These are phyloP conservation scores for Dendrocopos noguchii DNA, from an alignment of 2,113 vertebrate species.

Conservation along the genomic window DNA sequence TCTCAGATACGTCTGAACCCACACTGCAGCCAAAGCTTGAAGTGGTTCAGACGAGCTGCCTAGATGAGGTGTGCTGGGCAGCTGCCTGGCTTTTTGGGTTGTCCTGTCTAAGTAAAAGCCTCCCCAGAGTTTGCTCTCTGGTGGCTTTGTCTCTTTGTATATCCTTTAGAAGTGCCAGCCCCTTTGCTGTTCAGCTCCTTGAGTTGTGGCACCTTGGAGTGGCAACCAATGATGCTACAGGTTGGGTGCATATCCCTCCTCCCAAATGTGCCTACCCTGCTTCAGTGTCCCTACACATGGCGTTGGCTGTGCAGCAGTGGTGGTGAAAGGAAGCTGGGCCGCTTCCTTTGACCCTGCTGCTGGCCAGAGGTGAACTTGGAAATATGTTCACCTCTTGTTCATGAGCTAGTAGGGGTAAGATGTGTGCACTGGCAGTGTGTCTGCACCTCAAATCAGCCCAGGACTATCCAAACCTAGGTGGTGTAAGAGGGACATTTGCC, in stretches of 20 bases:
- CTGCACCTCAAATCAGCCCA: neutral
- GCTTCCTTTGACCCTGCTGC: neutral
- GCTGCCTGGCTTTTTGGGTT: neutral
- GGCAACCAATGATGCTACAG: fast-evolving
- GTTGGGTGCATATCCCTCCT: neutral
- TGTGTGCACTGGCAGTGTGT: neutral
- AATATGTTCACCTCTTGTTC: neutral
- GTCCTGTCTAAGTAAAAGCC: neutral
- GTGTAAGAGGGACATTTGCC: neutral
- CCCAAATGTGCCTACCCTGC: fast-evolving
- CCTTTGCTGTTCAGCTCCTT: neutral
- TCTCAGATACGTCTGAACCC: neutral
- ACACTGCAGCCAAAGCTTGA: fast-evolving
- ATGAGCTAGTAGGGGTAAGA: neutral
- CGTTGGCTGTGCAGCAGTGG: neutral
- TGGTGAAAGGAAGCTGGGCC: neutral
- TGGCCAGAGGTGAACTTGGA: neutral
- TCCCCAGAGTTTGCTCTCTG: neutral
- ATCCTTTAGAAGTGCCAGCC: neutral
- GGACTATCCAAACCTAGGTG: neutral
- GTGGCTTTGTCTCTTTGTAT: neutral
- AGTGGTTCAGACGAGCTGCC: neutral
- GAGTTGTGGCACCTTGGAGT: neutral
- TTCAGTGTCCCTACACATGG: neutral
- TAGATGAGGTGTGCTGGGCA: neutral